Percentiles rank a stretch among this genome's conserved stretches.
Evolutionary conservation across 2,113 vertebrate genomes (phyloP).

Genomic region (Grantiella picta): DNA sequence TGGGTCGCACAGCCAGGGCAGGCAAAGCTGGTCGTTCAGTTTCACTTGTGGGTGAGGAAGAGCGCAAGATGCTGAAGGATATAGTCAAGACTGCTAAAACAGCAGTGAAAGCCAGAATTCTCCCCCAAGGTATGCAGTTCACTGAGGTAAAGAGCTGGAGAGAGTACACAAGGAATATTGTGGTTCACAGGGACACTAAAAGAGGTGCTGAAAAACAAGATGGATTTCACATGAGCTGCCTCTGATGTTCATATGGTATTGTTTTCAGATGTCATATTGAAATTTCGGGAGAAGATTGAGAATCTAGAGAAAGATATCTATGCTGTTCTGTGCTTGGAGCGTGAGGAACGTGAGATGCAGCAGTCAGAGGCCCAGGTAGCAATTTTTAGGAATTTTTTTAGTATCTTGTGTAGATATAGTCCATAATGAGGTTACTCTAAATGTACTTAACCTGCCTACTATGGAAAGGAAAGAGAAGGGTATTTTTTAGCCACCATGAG

Average conservation of each 20-base stretch:
- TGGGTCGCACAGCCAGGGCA: conserved; percentile 90
- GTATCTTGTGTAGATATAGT: neutral
- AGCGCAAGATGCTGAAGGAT: conserved; percentile 94
- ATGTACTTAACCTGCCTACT: neutral
- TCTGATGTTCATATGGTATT: neutral
- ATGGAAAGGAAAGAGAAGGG: neutral
- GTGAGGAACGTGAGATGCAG: conserved; percentile 88
- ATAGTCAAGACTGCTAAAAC: conserved; percentile 89
- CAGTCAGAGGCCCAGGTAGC: conserved; percentile 89
- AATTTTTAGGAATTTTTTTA: neutral
- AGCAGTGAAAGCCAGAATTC: conserved; percentile 88
- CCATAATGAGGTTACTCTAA: neutral
- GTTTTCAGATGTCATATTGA: conserved; percentile 87
- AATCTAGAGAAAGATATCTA: conserved; percentile 92
- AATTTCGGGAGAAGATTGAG: conserved; percentile 91
- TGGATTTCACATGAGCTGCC: neutral
- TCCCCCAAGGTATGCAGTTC: conserved; percentile 84
- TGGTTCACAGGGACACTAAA: neutral
- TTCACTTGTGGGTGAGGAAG: conserved; percentile 92
- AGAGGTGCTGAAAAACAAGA: neutral
- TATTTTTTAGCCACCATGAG: neutral
- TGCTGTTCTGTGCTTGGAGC: conserved; percentile 88
- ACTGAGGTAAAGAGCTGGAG: neutral
- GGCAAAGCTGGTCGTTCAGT: conserved; percentile 90
- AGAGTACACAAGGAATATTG: accelerated